Evolutionary conservation across 2,888 invertebrate genomes (phyloP), one percentile per base, ranked within the genome.

Genomic region (Trypoxylon attenuatum): DNA sequence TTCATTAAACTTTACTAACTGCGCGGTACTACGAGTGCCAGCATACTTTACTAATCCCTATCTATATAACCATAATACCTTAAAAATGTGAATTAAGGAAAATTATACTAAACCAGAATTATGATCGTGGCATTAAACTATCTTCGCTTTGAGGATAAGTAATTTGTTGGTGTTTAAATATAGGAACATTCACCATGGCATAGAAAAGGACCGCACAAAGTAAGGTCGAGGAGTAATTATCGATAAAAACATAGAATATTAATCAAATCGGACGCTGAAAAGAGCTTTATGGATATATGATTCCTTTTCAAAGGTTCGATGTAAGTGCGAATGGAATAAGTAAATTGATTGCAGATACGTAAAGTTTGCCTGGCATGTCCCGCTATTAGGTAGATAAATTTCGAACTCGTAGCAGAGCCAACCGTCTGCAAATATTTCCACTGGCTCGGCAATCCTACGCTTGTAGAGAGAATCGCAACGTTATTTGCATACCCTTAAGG

Each of bases 401-500:
- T 50, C 52, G 47, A 71, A 73, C 52, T 73, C 74, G 65, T 58
- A 19, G 63, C 56, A 55, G 46, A 52, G 43, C 53, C 60, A 50
- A 73, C 53, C 27, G 58, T 77, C 58, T 60, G 78, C 76, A 81
- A 81, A 82, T 80, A 80, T 81, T 82, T 78, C 70, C 75, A 71
- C 75, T 69, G 62, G 63, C 69, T 55, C 63, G 57, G 62, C 60
- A 75, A 69, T 64, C 67, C 69, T 52, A 10, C 50, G 61, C 62
- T 74, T 70, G 64, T 64, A 45, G 52, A 49, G 51, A 49, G 39
- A 72, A 43, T 68, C 57, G 61, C 63, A 73, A 69, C 69, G 60
- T 54, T 71, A 72, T 80, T 81, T 77, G 66, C 74, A 76, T 76
- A 60, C 65, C 69, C 61, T 70, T 68, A 63, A 53, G 58, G 53